Evolutionary conservation across 2,888 invertebrate genomes (phyloP).

Genomic region (Drosophila glabriapex): DNA sequence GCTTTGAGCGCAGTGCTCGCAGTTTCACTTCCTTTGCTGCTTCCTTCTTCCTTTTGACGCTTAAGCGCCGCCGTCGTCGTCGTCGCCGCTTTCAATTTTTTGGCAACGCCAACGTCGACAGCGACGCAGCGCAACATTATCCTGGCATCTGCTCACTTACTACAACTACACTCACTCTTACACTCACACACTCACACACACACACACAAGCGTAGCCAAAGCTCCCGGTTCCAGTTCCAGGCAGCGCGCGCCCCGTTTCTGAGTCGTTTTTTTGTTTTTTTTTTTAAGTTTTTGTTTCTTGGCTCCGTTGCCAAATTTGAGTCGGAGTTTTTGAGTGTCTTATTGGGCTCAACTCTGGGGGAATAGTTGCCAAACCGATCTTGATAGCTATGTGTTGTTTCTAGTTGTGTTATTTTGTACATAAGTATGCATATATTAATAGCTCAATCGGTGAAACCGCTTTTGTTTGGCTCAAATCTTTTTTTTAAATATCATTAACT

Average conservation of each 20-base stretch:
- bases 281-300: not conserved
- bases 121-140: constrained; percentile 49
- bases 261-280: not conserved
- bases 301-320: constrained; percentile 21
- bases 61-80: constrained; percentile 68
- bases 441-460: not conserved
- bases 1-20: constrained; percentile 42
- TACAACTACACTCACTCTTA: constrained; percentile 5
- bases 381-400: not conserved
- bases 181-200: constrained; percentile 1
- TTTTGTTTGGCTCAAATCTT: not conserved
- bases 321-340: constrained; percentile 7
- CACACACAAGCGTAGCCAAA: constrained; percentile 37
- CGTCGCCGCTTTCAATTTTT: constrained; percentile 53
- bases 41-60: constrained; percentile 77
- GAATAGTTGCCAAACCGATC: not conserved
- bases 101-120: constrained; percentile 67
- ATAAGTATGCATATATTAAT: not conserved
- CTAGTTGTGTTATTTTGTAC: not conserved
- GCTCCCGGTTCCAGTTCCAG: constrained; percentile 55
- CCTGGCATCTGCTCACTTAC: constrained; percentile 60
- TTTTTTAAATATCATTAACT: not conserved
- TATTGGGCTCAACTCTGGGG: not conserved
- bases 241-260: constrained; percentile 29
- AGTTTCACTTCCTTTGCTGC: constrained; percentile 77